These are phyloP conservation scores for Drepana falcataria DNA, from an alignment of 2,888 invertebrate genomes.

Conservation along the genomic window DNA sequence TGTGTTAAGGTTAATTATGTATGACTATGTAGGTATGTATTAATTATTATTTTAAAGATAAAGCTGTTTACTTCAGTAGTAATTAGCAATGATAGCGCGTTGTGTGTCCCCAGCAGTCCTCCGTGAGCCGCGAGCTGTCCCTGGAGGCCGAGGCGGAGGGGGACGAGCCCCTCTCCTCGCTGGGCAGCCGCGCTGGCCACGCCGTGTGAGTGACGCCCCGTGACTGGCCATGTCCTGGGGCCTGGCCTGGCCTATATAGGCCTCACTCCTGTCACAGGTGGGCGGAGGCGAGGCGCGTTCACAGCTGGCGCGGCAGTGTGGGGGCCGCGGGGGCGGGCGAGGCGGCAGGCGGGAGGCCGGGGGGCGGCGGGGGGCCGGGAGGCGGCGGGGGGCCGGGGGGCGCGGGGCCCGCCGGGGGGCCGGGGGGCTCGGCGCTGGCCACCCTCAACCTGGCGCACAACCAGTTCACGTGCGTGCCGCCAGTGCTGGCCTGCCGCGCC, in stretches of 20 bases:
- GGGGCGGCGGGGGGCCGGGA: constrained; percentile 24
- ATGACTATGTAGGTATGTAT: too few species aligned
- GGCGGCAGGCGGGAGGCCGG: neutral
- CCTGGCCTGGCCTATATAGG: neutral
- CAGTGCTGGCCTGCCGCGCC: constrained; percentile 93
- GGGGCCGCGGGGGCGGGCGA: constrained; percentile 10
- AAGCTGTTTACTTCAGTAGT: too few species aligned
- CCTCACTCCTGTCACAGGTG: constrained; percentile 45
- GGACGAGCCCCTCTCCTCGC: constrained; percentile 19
- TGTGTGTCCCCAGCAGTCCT: constrained; percentile 46
- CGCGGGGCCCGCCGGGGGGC: constrained; percentile 79
- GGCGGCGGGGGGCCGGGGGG: constrained; percentile 28
- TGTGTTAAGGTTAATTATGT: too few species aligned
- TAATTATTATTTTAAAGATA: too few species aligned
- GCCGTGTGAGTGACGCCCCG: constrained; percentile 44
- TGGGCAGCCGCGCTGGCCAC: constrained; percentile 50
- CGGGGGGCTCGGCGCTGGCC: constrained; percentile 82
- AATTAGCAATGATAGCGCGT: too few species aligned
- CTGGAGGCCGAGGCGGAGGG: constrained; percentile 30
- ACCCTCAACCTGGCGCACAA: constrained; percentile 94
- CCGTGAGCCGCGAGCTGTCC: constrained; percentile 40
- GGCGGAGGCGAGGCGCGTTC: constrained; percentile 84
- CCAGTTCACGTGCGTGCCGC: constrained; percentile 91
- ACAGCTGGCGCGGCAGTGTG: constrained; percentile 83
- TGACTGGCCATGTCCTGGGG: too few species aligned